These are phyloP conservation scores for Regulus satrapa DNA, from an alignment of 2,113 vertebrate species.

Conservation along the genomic window DNA sequence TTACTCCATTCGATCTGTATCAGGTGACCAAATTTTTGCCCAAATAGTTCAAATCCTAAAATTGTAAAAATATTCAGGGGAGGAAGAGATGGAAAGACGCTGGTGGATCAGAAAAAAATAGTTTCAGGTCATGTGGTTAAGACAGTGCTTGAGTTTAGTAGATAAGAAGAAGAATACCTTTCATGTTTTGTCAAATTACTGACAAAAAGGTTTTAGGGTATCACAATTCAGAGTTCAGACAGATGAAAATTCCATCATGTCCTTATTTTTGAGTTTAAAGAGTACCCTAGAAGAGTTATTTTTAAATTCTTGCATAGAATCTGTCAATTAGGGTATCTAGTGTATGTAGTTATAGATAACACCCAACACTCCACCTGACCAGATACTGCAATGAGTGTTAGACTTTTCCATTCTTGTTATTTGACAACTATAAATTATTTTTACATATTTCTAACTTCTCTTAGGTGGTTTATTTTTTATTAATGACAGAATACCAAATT, in stretches of 20 bases:
- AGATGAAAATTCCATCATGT: background rate
- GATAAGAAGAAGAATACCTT: background rate
- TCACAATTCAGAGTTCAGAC: background rate
- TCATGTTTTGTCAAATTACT: background rate
- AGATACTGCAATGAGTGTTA: background rate
- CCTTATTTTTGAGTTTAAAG: background rate
- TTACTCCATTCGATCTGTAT: background rate
- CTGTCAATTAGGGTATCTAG: background rate
- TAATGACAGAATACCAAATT: background rate
- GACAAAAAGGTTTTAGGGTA: background rate
- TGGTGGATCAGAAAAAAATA: background rate
- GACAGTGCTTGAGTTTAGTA: background rate
- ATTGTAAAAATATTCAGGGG: background rate
- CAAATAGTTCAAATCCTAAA: background rate
- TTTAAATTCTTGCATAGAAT: background rate
- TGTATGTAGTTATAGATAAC: background rate
- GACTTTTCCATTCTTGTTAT: background rate
- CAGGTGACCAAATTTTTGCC: background rate
- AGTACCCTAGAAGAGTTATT: background rate
- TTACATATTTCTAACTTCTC: background rate
- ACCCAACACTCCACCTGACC: background rate
- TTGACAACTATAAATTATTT: background rate
- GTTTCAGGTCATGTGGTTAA: background rate
- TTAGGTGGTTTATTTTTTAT: background rate
- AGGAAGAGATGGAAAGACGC: background rate